Conservation (phyloP, 2,797 vertebrate genomes). For the Parambassis ranga region DNA sequence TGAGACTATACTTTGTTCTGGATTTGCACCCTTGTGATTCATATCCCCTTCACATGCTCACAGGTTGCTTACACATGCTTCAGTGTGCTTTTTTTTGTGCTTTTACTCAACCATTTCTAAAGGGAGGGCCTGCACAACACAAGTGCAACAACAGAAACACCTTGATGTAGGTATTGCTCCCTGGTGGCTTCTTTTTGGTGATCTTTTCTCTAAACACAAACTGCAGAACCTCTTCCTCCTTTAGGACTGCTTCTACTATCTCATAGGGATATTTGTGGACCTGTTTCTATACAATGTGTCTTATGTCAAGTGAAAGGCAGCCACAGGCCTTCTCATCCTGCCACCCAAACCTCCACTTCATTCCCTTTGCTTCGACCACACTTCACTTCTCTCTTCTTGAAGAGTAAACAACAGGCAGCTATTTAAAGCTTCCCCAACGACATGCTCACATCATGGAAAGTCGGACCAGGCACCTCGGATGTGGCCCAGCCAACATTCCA, state of each 20-base stretch:
- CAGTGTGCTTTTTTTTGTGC: background rate
- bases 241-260: background rate
- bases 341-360: conserved; percentile 16
- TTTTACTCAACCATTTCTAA: background rate
- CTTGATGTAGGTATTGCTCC: too few species aligned
- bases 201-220: too few species aligned
- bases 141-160: background rate
- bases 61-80: too few species aligned
- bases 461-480: conserved; percentile 66
- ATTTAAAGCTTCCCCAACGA: conserved; percentile 77
- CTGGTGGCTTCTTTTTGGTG: too few species aligned
- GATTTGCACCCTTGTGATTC: background rate
- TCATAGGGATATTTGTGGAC: conserved; percentile 1
- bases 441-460: conserved; percentile 81
- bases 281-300: background rate
- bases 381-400: conserved; percentile 47
- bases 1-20: background rate
- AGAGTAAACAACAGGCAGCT: conserved; percentile 70
- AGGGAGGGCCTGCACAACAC: background rate
- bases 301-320: conserved; percentile 15
- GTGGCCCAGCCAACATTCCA: conserved; percentile 69
- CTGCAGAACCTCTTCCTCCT: background rate
- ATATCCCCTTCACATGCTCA: too few species aligned
- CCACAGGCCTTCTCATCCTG: background rate
- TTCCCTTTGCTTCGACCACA: conserved; percentile 24